A percentile compares a stretch with the other conserved stretches of the same genome.
phyloP scores from a whole-genome alignment of 92 coral and sea anemone species.

The Zoanthus sansibaricus region DNA sequence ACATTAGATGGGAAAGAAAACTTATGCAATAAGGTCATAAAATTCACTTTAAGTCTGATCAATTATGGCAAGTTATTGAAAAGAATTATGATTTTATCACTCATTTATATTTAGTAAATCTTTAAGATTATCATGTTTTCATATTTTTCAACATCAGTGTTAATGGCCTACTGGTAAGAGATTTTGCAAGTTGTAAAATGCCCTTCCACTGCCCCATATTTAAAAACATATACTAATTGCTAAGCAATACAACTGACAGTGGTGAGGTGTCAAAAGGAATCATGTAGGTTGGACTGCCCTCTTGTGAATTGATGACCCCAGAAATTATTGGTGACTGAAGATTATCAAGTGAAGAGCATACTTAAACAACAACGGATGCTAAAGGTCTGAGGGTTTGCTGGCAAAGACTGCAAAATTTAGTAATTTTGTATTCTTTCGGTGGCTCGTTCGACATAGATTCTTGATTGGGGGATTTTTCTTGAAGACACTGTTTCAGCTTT shows the following conservation, averaged over 20 bases:
- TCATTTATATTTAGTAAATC: background rate
- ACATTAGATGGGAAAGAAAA: slow-evolving; percentile 15
- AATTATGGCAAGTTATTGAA: slow-evolving; percentile 7
- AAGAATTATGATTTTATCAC: background rate
- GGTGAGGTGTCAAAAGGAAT: too few species aligned
- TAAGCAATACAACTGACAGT: background rate
- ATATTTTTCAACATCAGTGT: slow-evolving; percentile 10
- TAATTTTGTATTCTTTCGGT: too few species aligned
- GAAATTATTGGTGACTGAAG: too few species aligned
- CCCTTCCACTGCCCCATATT: slow-evolving; percentile 19
- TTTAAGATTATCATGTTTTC: background rate
- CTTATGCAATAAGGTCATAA: slow-evolving; percentile 6
- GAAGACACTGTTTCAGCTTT: too few species aligned
- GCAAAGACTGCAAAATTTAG: too few species aligned
- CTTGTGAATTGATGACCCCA: too few species aligned
- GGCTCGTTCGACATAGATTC: too few species aligned
- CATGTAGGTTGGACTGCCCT: too few species aligned
- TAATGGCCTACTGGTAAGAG: slow-evolving; percentile 10
- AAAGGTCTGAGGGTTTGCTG: too few species aligned
- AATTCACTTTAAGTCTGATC: slow-evolving; percentile 12
- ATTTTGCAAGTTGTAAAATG: slow-evolving; percentile 7
- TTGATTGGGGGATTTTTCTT: too few species aligned
- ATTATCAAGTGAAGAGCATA: too few species aligned
- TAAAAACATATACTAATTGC: slow-evolving; percentile 3
- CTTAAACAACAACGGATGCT: too few species aligned